phyloP scores from a whole-genome alignment of 2,888 invertebrate species.

The Chrysina gloriosa region DNA sequence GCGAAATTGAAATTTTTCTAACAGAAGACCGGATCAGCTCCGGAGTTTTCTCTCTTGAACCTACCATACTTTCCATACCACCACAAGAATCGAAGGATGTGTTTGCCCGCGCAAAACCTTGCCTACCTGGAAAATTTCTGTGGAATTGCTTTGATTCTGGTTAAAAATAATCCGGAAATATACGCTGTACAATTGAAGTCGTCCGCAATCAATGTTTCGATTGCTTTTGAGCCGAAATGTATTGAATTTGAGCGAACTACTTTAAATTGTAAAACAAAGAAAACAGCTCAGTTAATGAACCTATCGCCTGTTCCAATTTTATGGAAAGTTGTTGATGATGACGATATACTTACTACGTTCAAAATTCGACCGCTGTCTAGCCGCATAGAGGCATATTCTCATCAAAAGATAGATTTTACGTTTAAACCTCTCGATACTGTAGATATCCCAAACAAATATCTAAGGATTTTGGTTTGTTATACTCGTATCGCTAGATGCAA shows the following conservation, averaged over 20 bases:
- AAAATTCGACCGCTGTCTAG: constrained; percentile 61
- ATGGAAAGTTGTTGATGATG: constrained; percentile 28
- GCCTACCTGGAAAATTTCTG: constrained; percentile 55
- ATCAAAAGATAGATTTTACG: constrained; percentile 66
- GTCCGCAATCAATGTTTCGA: constrained; percentile 67
- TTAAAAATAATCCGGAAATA: constrained; percentile 72
- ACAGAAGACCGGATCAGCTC: constrained; percentile 7
- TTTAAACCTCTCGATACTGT: constrained; percentile 67
- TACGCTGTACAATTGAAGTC: constrained; percentile 67
- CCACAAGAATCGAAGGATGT: constrained; percentile 52
- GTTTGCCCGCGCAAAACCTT: constrained; percentile 58
- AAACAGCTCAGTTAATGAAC: constrained; percentile 68
- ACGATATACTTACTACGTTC: constrained; percentile 28
- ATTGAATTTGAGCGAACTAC: constrained; percentile 69
- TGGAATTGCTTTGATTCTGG: constrained; percentile 59
- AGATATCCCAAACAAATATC: constrained; percentile 61
- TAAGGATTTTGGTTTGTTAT: constrained; percentile 64
- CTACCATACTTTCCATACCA: constrained; percentile 42
- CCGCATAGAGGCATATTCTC: constrained; percentile 64
- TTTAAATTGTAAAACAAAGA: constrained; percentile 66
- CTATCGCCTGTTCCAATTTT: constrained; percentile 64
- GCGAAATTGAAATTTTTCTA: constrained; percentile 63
- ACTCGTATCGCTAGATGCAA: too few species aligned
- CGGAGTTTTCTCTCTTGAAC: constrained; percentile 53
- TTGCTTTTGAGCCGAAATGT: constrained; percentile 62